Percentiles rank a stretch among this genome's conserved stretches.
Conservation (phyloP, 1,140 invertebrate species). For the Orchestia grillus region DNA sequence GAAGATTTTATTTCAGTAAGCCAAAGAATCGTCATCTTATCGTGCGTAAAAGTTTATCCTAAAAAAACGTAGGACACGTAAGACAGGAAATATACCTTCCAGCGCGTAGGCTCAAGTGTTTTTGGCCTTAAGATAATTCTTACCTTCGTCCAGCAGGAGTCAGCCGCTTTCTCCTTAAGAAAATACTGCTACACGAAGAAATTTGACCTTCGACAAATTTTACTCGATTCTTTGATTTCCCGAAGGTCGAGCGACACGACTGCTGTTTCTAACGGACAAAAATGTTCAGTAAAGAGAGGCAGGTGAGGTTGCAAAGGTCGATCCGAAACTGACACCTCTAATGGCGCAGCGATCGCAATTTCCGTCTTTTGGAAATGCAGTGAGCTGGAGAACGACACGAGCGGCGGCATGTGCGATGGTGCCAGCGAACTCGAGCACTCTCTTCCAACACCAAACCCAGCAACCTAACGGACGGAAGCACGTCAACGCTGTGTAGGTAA, state of each 20-base stretch:
- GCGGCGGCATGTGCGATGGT: neutral
- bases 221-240: neutral
- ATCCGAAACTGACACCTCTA: conserved; percentile 40
- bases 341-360: conserved; percentile 43
- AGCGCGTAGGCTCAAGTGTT: neutral
- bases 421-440: neutral
- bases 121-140: neutral
- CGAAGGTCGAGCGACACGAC: conserved; percentile 6
- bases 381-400: neutral
- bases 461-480: neutral
- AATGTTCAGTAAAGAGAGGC: neutral
- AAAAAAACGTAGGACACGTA: no score
- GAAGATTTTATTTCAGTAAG: no score
- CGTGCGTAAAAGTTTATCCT: no score
- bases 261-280: neutral
- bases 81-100: no score
- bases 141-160: neutral
- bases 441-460: neutral
- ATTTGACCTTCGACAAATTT: neutral
- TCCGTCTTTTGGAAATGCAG: conserved; percentile 36
- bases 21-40: no score
- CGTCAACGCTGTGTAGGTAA: neutral
- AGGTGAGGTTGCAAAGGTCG: conserved; percentile 51
- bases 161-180: neutral
- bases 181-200: neutral